Evolutionary conservation across 2,888 invertebrate genomes (phyloP), one percentile per base, ranked within the genome.

Genomic region (Platypus cylindrus): DNA sequence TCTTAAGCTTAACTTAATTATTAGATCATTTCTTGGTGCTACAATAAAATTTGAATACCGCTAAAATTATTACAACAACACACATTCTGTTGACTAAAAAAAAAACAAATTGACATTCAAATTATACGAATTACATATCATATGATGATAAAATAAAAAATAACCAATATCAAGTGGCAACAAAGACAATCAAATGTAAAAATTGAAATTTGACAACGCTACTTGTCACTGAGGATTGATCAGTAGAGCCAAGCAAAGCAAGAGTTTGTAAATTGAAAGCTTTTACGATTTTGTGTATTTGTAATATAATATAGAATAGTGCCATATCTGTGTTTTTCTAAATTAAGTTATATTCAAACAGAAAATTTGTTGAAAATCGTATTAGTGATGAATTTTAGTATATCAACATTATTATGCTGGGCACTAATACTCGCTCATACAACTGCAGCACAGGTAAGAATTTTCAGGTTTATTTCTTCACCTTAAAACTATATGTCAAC

Each of bases 371-470:
- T n/a, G 18, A 25, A 28, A 36, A 36, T 27, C 36, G 37, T 37
- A 30, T 49, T 59, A 56, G 74, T 73, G 70, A 78, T 78, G 78
- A 71, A 78, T 72, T 76, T 74, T 63, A 75, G 78, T 77, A 78
- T 78, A 75, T 73, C 71, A 62, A 66, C 74, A 67, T 68, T 75
- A 70, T 66, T 78, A 68, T 72, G 72, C 67, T 72, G 72, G 70
- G 72, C 76, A 66, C 68, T 75, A 70, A 70, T 78, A 61, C 65
- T 72, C 62, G 76, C 76, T 71, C 77, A 75, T 67, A 74, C 75
- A 65, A 70, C 74, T 67, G 76, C 75, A 65, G 70, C 71, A 68
- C 77, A 78, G 77, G 78, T 78, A 71, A 75, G 73, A 67, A 63
- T 62, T 41, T 13, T 7, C 15, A 15, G 9, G 3, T 5, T 27